Evolutionary conservation across 2,113 vertebrate genomes (phyloP), one percentile per base, ranked within the genome.

Genomic region (Ageneiosus marmoratus): DNA sequence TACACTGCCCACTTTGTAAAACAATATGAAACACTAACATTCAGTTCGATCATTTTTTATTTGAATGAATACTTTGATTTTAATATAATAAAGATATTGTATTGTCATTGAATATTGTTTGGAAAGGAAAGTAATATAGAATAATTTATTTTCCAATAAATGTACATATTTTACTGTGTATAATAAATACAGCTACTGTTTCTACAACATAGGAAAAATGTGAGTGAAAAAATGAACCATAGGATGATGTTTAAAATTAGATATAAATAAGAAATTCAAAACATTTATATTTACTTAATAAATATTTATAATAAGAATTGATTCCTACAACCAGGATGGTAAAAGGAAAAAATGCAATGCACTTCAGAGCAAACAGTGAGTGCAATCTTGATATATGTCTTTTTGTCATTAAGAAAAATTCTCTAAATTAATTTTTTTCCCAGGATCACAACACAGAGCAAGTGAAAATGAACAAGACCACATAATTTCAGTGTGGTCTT

Each of bases 401-500:
- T 48, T 48, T 27, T 27, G 10, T 48, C 24, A 27, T 16, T 20
- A 16, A 27, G 13, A 46, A 34, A 63, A 41, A 44, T 69, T 4
- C 34, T 5, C 18, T 22, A 41, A 69, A n/a, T 72, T 4, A 48
- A 27, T 27, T 2, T 46, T n/a, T 15, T 5, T 41, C 3, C 1
- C 6, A 29, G n/a, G 50, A 29, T 18, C 6, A 20, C 27, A 20
- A 79, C 56, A 79, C 27, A 67, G 10, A n/a, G 32, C 10, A 69
- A 55, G 37, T 58, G 41, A 27, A 67, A 0, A 3, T 37, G 20
- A 70, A 32, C 62, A 80, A 63, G n/a, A 41, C 7, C 24, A 73
- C 22, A 22, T 84, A n/a, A 65, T 37, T 82, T 67, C 69, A 80
- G 53, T 53, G 29, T 34, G 34, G 62, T 62, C 46, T 50, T 82